Conservation (phyloP, 2,797 vertebrate genomes). For the Hippocampus kuda region DNA sequence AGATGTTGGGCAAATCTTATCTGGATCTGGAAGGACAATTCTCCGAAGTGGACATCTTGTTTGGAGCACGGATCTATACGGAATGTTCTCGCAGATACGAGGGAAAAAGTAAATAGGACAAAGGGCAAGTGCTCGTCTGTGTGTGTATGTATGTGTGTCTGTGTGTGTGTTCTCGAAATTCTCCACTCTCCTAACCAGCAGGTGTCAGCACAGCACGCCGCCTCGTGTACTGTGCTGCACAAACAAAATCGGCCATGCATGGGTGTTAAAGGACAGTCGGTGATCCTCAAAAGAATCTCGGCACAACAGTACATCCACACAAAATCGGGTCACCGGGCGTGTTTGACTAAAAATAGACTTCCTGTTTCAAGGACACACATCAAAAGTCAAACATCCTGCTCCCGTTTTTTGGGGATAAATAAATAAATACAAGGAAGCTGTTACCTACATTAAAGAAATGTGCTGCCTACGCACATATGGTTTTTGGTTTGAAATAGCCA, state of each 20-base stretch:
- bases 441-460: neutral
- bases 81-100: conserved; percentile 22
- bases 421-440: neutral
- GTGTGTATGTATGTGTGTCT: conserved; percentile 12
- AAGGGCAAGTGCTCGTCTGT: conserved; percentile 28
- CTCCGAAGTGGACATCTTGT: conserved; percentile 16
- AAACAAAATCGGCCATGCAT: neutral
- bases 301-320: conserved; percentile 49
- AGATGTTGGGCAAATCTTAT: conserved; percentile 23
- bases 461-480: neutral
- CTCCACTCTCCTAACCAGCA: conserved; percentile 31
- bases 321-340: conserved; percentile 54
- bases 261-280: conserved; percentile 5
- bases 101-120: conserved; percentile 36
- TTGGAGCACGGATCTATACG: conserved; percentile 17
- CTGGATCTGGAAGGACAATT: conserved; percentile 3
- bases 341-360: conserved; percentile 47
- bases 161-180: conserved; percentile 11
- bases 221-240: neutral
- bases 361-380: conserved; percentile 23
- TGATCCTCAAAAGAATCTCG: conserved; percentile 51
- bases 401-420: neutral
- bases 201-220: conserved; percentile 43
- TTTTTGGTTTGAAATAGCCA: no score
- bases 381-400: conserved; percentile 16